Conservation (phyloP, 2,797 vertebrate species). For the Urophycis tenuis region DNA sequence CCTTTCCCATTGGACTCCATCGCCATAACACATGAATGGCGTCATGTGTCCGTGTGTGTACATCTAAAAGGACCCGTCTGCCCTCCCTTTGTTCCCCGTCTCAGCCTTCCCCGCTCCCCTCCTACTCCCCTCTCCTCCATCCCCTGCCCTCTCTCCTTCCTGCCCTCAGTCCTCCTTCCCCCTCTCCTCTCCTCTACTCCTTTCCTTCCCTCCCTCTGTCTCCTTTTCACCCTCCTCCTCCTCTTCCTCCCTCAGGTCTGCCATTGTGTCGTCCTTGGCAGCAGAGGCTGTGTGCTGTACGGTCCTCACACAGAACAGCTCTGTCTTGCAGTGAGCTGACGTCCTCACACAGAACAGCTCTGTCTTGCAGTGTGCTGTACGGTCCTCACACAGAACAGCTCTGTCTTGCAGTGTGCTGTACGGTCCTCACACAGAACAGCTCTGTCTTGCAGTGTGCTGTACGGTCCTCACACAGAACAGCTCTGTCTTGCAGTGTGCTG, state of each 20-base stretch:
- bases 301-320: neutral
- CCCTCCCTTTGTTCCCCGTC: neutral
- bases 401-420: neutral
- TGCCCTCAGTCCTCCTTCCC: neutral
- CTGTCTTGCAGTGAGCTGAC: neutral
- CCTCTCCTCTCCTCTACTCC: neutral
- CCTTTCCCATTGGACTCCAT: neutral
- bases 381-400: neutral
- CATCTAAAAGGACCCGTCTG: neutral
- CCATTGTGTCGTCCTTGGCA: neutral
- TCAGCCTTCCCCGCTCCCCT: neutral
- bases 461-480: neutral
- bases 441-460: neutral
- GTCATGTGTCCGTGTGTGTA: neutral
- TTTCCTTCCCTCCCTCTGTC: neutral
- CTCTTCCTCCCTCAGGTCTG: neutral
- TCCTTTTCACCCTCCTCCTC: neutral
- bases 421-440: neutral
- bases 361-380: neutral
- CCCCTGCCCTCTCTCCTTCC: neutral
- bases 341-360: neutral
- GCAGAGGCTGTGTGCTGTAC: neutral
- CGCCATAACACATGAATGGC: neutral
- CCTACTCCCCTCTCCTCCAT: neutral
- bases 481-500: neutral